Evolutionary conservation across 2,888 invertebrate genomes (phyloP), one percentile per base, ranked within the genome.

Genomic region (Sipha maydis): DNA sequence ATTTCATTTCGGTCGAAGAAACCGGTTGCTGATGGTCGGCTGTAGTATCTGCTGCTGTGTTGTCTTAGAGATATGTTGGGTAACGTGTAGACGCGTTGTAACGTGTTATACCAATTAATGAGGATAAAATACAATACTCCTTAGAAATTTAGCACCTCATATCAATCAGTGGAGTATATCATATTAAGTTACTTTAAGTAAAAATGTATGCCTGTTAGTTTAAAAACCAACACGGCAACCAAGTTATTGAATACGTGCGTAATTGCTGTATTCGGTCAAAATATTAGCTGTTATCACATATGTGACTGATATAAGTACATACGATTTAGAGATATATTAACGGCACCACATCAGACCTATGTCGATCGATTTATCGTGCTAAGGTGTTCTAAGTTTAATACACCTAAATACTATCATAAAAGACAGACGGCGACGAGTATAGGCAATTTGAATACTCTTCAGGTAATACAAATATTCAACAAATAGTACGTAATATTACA

Each of bases 381-480:
- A 14, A 48, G 14, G 11, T 48, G 3, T 14, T 14, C 1, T 11
- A 14, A 48, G 14, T 48, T 14, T 48, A 48, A 14, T 14, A 48
- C 14, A 48, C 3, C n/a, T 48, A 25, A 67, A 17, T 28, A 11
- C 17, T 31, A 31, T 8, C 11, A 28, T 9, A 61, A 41, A 34
- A 75, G 41, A 61, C 76, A 0, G 8, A 85, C 85, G 85, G 85
- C 85, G 85, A 69, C 48, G 31, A 31, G 19, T 85, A n/a, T 85
- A 85, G 85, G 85, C 85, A 85, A 85, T 78, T 85, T 25, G 54
- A 78, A 54, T 85, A 69, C 85, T 78, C 9, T 5, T 77, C 41
- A 25, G 69, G 48, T 25, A 1, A 69, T 19, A 25, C 4, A 73
- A n/a, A 69, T 11, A 48, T 11, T 48, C 11, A 1, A 48, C 48